A percentile compares a stretch with the other conserved stretches of the same genome.
Conservation (phyloP, 1,140 invertebrate species). For the Onthophagus taurus region DNA sequence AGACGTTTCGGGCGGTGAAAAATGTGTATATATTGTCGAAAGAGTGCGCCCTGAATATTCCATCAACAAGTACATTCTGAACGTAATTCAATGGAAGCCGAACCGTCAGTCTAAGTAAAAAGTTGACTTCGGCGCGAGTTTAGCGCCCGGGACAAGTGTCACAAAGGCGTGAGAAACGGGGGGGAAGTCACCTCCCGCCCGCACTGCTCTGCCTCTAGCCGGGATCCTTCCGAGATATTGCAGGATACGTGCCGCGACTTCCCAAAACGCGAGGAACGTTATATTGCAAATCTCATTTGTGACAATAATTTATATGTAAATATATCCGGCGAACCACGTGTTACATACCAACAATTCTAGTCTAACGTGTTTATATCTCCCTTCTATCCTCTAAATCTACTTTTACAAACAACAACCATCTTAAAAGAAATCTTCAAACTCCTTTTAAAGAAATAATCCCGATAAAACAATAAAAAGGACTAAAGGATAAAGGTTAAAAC, state of each 20-base stretch:
- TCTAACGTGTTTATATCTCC: neutral
- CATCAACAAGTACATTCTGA: slow-evolving; percentile 14
- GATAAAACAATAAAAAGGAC: too few relatives aligned
- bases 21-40: too few relatives aligned
- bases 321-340: slow-evolving; percentile 30
- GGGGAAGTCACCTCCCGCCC: neutral
- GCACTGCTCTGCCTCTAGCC: slow-evolving; percentile 7
- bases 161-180: slow-evolving; percentile 11
- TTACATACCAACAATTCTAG: slow-evolving; percentile 28
- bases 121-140: slow-evolving; percentile 17
- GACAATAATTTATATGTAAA: slow-evolving; percentile 38
- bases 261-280: slow-evolving; percentile 24
- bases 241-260: slow-evolving; percentile 27
- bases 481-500: too few relatives aligned
- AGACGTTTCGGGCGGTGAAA: too few relatives aligned
- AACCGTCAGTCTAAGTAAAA: slow-evolving; percentile 17
- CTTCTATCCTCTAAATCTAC: neutral
- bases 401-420: neutral
- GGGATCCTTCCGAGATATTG: slow-evolving; percentile 30
- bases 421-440: neutral
- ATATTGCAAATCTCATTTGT: slow-evolving; percentile 37
- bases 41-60: slow-evolving; percentile 9
- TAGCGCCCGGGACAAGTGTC: slow-evolving; percentile 12
- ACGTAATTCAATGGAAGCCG: slow-evolving; percentile 17
- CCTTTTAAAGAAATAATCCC: too few relatives aligned